Base-by-base conservation (phyloP, 2,888 invertebrate genomes). In the Cylloceria caligata region DNA sequence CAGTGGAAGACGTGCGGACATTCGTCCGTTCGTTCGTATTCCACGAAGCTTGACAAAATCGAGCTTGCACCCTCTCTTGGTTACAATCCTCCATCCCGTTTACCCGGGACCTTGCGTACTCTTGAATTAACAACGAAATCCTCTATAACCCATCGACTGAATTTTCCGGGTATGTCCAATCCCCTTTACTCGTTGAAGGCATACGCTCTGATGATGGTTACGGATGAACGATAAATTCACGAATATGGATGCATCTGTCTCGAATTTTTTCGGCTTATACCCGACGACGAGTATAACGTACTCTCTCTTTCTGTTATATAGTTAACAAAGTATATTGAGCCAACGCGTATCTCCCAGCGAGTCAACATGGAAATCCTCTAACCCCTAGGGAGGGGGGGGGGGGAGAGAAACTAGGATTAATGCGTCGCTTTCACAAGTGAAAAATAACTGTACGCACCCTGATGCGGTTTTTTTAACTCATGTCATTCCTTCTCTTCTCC, bases 351-450 rank as follows among this genome's bases (percentile, higher is more conserved):
- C 64, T 68, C 68, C 65, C 49, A 55, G 62, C 57, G 74, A 81
- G 81, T 81, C 78, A 78, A 81, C 81, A 81, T 74, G 81, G 74
- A 81, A 81, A 81, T 81, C 77, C 81, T 78, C 78, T 74, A 81
- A 74, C 73, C 73, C 67, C 73, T 74, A 34, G 68, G 73, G 57
- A n/a, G n/a, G n/a, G n/a, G n/a, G n/a, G n/a, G n/a, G n/a, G n/a
- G n/a, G n/a, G n/a, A n/a, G n/a, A 69, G 73, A 65, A 81, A 81
- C 73, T 78, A 78, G 77, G 81, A 81, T 81, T 81, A 81, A 81
- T 73, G 78, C 77, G 39, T 49, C 78, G 69, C 77, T 74, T 78
- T 81, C 81, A 81, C 81, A 81, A 81, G 81, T 78, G 77, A 81
- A 81, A 81, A 81, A 81, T 81, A 81, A 81, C 81, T 55, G 81